Evolutionary conservation across 2,797 vertebrate genomes (phyloP), one percentile per base, ranked within the genome.

Genomic region (Pteronotus mesoamericanus): DNA sequence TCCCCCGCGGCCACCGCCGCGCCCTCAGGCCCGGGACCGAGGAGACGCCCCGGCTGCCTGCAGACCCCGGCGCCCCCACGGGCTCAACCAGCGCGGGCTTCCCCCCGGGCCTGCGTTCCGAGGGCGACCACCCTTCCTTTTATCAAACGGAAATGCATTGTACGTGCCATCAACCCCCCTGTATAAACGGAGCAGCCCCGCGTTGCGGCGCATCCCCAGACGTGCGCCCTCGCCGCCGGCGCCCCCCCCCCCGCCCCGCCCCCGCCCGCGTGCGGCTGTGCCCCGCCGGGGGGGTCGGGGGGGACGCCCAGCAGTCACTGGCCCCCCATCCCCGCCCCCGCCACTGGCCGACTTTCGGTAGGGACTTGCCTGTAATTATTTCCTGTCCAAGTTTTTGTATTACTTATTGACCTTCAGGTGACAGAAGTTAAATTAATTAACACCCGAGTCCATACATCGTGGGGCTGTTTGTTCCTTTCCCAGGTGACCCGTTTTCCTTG

Each of bases 1-100:
- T 3, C 10, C 7, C 0, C 0, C 1, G 1, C n/a, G 44, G 39
- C 29, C 12, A 10, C 5, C 2, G 6, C 4, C 24, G 55, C 9
- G 9, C 3, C 26, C 22, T 22, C 26, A 21, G 5, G 29, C 7
- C 53, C 46, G 12, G 1, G 39, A 22, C 10, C 1, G 5, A 8
- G 26, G 2, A 37, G 29, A 32, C 9, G 1, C 0, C 8, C 7
- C 1, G 0, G 32, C 61, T 21, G 16, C 61, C 55, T 18, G 0
- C 42, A 55, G 21, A 29, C 14, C 22, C 91, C 34, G 6, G 16
- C 3, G 4, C n/a, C 18, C 5, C 42, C 55, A 3, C 1, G 4
- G 14, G 26, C 86, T 8, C 1, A 21, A 10, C 19, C 8, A 8
- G 0, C 1, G 12, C 39, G 78, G 72, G 29, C 3, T 69, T 57